Conservation (phyloP, 64 coral and sea anemone genomes). For the Platygyra sinensis region DNA sequence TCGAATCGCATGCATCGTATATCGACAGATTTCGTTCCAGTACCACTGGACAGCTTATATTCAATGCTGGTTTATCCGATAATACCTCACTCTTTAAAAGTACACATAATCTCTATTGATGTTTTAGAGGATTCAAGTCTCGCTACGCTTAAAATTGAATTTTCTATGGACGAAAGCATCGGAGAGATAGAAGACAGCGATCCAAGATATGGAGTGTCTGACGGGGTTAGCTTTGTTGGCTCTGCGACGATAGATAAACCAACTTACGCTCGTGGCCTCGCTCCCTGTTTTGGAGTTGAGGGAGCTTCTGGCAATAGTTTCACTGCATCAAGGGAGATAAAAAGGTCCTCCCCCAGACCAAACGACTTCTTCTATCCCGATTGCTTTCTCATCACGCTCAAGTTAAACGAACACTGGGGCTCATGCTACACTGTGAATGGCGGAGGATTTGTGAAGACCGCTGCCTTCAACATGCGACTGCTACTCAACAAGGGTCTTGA, state of each 20-base stretch:
- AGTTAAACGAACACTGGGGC: conserved; percentile 5
- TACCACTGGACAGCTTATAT: background rate
- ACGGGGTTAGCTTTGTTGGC: conserved; percentile 1
- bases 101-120: background rate
- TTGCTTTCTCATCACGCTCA: background rate
- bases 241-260: background rate
- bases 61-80: background rate
- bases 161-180: background rate
- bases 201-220: conserved; percentile 1
- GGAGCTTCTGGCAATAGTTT: background rate
- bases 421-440: conserved; percentile 3
- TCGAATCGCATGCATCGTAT: conserved; percentile 17
- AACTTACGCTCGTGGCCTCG: no score
- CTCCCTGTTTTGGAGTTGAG: conserved; percentile 12
- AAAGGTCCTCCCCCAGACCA: background rate
- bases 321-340: no score
- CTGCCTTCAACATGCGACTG: conserved; percentile 1
- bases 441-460: background rate
- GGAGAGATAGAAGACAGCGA: conserved; percentile 3
- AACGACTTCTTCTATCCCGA: background rate
- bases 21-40: background rate
- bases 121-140: background rate
- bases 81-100: background rate
- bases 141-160: background rate
- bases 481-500: background rate